A percentile compares a stretch with the other conserved stretches of the same genome.
These are phyloP conservation scores for Synergus itoensis DNA, from an alignment of 2,888 invertebrate genomes.

Conservation along the genomic window DNA sequence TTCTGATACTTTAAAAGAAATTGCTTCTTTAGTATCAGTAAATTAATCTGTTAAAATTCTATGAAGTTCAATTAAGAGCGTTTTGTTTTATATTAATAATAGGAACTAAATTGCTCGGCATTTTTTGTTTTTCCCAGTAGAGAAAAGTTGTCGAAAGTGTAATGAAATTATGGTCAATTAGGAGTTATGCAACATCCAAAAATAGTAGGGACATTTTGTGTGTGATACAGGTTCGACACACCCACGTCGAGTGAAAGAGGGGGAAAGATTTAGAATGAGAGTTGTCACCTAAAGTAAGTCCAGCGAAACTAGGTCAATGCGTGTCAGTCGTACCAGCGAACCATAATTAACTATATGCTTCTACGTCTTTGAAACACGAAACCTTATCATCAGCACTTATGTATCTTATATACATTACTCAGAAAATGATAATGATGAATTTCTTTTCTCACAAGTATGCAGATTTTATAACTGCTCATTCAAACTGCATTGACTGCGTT, in stretches of 20 bases:
- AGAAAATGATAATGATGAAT: background rate
- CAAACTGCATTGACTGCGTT: background rate
- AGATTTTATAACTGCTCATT: background rate
- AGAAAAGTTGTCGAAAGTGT: background rate
- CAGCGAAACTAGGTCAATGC: slow-evolving; percentile 21
- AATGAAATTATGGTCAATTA: slow-evolving; percentile 23
- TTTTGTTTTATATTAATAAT: too few relatives aligned
- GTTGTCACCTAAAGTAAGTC: slow-evolving; percentile 26
- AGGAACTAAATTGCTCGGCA: background rate
- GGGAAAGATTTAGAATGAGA: slow-evolving; percentile 20
- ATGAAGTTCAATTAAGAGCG: background rate
- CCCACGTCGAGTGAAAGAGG: background rate
- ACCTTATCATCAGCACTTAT: background rate
- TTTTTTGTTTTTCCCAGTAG: background rate
- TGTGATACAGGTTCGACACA: background rate
- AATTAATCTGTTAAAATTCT: too few relatives aligned
- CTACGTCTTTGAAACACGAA: background rate
- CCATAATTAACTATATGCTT: slow-evolving; percentile 28
- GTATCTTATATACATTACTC: background rate
- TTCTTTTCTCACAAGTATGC: background rate
- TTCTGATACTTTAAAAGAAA: background rate
- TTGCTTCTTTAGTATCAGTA: background rate
- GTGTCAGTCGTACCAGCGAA: slow-evolving; percentile 15
- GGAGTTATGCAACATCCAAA: background rate
- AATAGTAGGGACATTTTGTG: background rate